Evolutionary conservation across 2,113 vertebrate genomes (phyloP).

Genomic region (Mustela nigripes): DNA sequence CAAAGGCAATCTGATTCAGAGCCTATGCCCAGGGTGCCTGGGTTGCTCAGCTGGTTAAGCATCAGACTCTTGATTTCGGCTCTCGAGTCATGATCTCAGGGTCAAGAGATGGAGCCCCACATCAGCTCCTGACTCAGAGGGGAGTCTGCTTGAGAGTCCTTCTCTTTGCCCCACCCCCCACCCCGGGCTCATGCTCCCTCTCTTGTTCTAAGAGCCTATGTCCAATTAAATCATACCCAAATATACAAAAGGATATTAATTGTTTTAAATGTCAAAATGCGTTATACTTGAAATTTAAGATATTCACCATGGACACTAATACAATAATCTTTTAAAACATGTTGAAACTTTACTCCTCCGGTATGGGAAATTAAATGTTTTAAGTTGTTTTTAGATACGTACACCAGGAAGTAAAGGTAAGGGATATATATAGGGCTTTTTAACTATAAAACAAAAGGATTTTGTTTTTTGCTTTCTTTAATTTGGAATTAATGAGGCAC

Average conservation of each 20-base stretch:
- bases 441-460: not conserved
- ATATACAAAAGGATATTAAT: not conserved
- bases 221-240: not conserved
- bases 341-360: not conserved
- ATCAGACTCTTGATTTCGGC: not conserved
- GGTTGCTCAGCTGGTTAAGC: not conserved
- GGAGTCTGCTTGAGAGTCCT: not conserved
- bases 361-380: constrained; percentile 26
- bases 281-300: not conserved
- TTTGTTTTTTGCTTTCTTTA: constrained; percentile 49
- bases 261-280: not conserved
- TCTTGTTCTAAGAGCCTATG: not conserved
- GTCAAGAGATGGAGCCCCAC: not conserved
- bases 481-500: not conserved
- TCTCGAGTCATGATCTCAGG: not conserved
- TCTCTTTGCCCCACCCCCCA: not conserved
- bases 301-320: not conserved
- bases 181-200: not conserved
- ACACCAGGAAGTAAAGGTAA: not conserved
- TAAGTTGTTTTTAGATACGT: not conserved
- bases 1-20: not conserved
- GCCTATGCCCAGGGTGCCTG: not conserved
- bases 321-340: constrained; percentile 6
- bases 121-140: not conserved
- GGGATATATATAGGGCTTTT: not conserved